Percentiles rank a stretch among this genome's conserved stretches.
phyloP scores from a whole-genome alignment of 2,888 invertebrate species.

The Oxyteleia sp. region DNA sequence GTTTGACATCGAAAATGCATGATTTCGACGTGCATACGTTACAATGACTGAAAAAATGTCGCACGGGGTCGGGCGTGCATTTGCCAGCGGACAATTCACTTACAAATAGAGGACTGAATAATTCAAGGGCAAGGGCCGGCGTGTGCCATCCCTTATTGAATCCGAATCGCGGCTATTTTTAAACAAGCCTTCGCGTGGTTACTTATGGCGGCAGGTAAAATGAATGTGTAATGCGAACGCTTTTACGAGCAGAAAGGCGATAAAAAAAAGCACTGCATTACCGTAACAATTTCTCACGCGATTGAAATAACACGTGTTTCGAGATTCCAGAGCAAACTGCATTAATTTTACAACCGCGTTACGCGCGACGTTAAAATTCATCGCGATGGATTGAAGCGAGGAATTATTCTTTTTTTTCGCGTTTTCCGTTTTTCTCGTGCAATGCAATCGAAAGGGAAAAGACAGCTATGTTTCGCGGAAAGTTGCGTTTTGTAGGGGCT shows the following conservation, averaged over 20 bases:
- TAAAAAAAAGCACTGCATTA: constrained; percentile 65
- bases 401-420: constrained; percentile 8
- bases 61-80: constrained; percentile 47
- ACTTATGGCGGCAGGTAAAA: constrained; percentile 46
- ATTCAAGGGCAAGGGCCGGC: constrained; percentile 64
- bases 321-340: constrained; percentile 64
- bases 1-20: constrained; percentile 7
- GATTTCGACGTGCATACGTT: too few species aligned
- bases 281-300: constrained; percentile 69
- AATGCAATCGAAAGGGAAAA: neutral
- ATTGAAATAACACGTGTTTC: constrained; percentile 66
- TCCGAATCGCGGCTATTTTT: constrained; percentile 65
- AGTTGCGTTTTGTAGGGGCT: too few species aligned
- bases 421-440: neutral
- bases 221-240: constrained; percentile 65
- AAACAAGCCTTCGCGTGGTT: constrained; percentile 48
- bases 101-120: constrained; percentile 57
- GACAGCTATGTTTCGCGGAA: neutral
- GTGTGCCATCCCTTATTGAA: constrained; percentile 66
- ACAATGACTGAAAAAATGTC: constrained; percentile 42
- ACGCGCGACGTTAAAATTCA: constrained; percentile 61
- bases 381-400: constrained; percentile 24
- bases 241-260: constrained; percentile 66
- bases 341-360: constrained; percentile 62
- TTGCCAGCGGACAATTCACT: constrained; percentile 56